phyloP scores from a whole-genome alignment of 2,797 vertebrate species.

The Meda fulgida region DNA sequence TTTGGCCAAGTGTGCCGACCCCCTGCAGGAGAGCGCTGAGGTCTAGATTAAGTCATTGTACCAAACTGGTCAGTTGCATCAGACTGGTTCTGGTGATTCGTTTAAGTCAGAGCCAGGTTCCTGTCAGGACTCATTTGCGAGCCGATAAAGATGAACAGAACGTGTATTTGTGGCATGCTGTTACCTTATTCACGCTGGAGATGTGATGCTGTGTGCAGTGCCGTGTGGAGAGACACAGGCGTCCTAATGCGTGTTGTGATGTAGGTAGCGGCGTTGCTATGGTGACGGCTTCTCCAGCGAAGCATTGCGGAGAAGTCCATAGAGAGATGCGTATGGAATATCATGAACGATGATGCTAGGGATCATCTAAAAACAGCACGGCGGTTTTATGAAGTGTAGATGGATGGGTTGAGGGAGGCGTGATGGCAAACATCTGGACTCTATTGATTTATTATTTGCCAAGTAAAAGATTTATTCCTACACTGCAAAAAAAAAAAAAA shows the following conservation, averaged over 20 bases:
- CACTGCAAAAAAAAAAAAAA: no score
- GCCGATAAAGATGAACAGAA: slow-evolving; percentile 12
- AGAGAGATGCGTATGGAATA: slow-evolving; percentile 69
- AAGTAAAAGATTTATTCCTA: not conserved
- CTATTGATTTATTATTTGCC: not conserved
- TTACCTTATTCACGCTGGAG: slow-evolving; percentile 26
- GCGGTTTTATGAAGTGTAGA: not conserved
- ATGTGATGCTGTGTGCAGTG: slow-evolving; percentile 11
- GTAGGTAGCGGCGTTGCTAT: slow-evolving; percentile 78
- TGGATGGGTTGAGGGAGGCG: not conserved
- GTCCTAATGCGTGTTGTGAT: slow-evolving; percentile 60
- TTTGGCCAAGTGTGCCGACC: slow-evolving; percentile 61
- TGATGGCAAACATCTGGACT: not conserved
- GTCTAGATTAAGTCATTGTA: slow-evolving; percentile 57
- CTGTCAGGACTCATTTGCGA: slow-evolving; percentile 26
- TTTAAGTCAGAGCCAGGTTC: slow-evolving; percentile 20
- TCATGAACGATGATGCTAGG: slow-evolving; percentile 63
- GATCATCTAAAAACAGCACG: slow-evolving; percentile 59
- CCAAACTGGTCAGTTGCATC: slow-evolving; percentile 64
- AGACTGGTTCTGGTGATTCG: slow-evolving; percentile 49
- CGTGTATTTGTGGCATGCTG: slow-evolving; percentile 21
- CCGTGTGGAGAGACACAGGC: not conserved
- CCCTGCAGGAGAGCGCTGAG: slow-evolving; percentile 49
- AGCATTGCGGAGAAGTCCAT: slow-evolving; percentile 75
- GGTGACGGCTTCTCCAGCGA: slow-evolving; percentile 70